Base-by-base conservation (phyloP, 2,797 vertebrate genomes). In the Avahi laniger region DNA sequence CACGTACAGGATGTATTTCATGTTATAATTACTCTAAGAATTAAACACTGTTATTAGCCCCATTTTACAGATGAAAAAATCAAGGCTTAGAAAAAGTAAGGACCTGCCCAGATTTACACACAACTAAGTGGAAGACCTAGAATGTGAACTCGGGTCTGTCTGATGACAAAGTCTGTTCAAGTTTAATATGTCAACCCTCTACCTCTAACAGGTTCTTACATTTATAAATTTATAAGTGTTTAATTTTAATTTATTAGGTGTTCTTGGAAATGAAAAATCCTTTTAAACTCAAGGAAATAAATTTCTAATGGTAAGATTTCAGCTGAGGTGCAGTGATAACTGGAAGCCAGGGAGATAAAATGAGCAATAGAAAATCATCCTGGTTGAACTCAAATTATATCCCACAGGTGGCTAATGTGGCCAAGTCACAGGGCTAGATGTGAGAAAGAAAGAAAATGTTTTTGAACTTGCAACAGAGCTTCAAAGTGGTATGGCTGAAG, bases 371-470 rank as follows among this genome's bases (percentile, higher is more conserved):
- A 50, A 94, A 95, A 67, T 11, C 69, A 91, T 65, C 8, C 50
- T 59, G 9, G 26, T 20, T 78, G 43, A 96, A 73, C 30, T 57
- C 35, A 89, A 83, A 89, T 93, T 91, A 75, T 63, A 89, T 35
- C 67, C 41, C 33, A 48, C 73, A n/a, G 48, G 33, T 90, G 75
- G 26, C 81, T 97, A 93, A 96, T 35, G 26, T 50, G n/a, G 22
- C 28, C 89, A 93, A 88, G 72, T 75, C 67, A 83, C 10, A 54
- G 41, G 75, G 24, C 76, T 67, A 54, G 30, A 70, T 26, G 6
- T 84, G 54, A 86, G 46, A n/a, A 88, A 93, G 93, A 94, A 92
- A 95, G 67, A 82, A 92, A 95, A 94, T 28, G 54, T 81, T 89
- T 95, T 59, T 82, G 69, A 93, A 61, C 72, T 82, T 87, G 70